A percentile compares a stretch with the other conserved stretches of the same genome.
phyloP scores from a whole-genome alignment of 2,113 vertebrate genomes.

The Ancistrus triradiatus region DNA sequence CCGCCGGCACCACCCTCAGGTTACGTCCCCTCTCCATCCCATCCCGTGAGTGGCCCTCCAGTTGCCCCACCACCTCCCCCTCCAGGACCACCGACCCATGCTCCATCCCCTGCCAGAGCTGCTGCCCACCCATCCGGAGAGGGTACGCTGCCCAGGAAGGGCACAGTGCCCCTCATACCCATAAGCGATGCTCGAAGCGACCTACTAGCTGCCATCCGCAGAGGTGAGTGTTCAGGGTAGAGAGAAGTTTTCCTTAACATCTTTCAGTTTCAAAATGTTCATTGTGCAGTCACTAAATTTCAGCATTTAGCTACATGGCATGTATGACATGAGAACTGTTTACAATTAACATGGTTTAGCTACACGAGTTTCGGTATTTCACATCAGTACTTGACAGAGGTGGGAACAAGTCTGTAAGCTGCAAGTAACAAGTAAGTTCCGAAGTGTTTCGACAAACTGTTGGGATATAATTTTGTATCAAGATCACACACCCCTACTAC shows the following conservation, averaged over 20 bases:
- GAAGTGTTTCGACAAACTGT: no score
- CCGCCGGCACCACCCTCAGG: slow-evolving; percentile 60
- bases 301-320: no score
- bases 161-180: slow-evolving; percentile 59
- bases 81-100: slow-evolving; percentile 41
- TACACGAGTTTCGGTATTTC: no score
- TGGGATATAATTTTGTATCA: no score
- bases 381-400: no score
- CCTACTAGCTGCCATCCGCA: slow-evolving; percentile 78
- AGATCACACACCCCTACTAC: no score
- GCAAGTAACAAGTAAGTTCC: no score
- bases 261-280: not conserved
- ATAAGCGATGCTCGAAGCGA: slow-evolving; percentile 82
- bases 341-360: no score
- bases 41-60: slow-evolving; percentile 45
- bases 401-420: no score
- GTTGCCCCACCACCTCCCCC: slow-evolving; percentile 48
- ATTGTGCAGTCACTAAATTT: no score
- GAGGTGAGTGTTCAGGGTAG: slow-evolving; percentile 65
- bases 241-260: not conserved
- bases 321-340: no score
- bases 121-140: slow-evolving; percentile 49
- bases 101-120: slow-evolving; percentile 55
- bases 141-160: slow-evolving; percentile 61
- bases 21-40: slow-evolving; percentile 67